Conservation (phyloP, 2,797 vertebrate species). For the Paedocypris micromegethes region DNA sequence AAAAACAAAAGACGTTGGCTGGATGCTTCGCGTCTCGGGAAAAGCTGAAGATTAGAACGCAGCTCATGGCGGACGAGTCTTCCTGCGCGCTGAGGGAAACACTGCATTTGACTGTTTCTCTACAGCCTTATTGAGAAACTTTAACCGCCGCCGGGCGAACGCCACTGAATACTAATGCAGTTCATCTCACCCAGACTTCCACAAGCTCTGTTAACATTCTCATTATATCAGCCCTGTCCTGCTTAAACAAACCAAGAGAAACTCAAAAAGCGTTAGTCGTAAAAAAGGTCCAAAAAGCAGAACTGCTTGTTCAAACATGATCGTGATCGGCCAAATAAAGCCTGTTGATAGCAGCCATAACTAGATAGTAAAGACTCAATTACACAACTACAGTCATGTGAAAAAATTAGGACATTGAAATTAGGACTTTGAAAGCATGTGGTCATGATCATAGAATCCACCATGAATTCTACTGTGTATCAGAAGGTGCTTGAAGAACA, state of each 20-base stretch:
- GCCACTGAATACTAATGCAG: constrained; percentile 27
- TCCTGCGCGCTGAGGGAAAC: constrained; percentile 7
- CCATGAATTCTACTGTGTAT: too few relatives aligned
- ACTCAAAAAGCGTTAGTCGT: constrained; percentile 29
- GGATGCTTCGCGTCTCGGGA: constrained; percentile 12
- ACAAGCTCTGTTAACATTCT: constrained; percentile 1
- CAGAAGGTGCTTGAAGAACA: too few relatives aligned
- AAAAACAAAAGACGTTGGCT: constrained; percentile 28
- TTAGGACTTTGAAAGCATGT: too few relatives aligned
- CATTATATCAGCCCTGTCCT: constrained; percentile 22
- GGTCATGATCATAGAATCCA: too few relatives aligned
- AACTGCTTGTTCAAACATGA: too few relatives aligned
- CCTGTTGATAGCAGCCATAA: too few relatives aligned
- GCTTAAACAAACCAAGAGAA: constrained; percentile 35
- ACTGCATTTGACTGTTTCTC: constrained; percentile 20
- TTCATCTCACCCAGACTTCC: neutral
- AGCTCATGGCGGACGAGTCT: constrained; percentile 8
- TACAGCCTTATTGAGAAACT: constrained; percentile 22
- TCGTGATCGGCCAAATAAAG: too few relatives aligned
- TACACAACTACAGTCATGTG: too few relatives aligned
- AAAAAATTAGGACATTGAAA: too few relatives aligned
- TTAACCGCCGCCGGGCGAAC: constrained; percentile 11
- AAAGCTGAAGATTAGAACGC: constrained; percentile 7
- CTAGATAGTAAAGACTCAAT: too few relatives aligned
- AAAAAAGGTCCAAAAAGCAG: neutral